A percentile compares a stretch with the other conserved stretches of the same genome.
Evolutionary conservation across 2,797 vertebrate genomes (phyloP).

Genomic region (Myotis vivesi): DNA sequence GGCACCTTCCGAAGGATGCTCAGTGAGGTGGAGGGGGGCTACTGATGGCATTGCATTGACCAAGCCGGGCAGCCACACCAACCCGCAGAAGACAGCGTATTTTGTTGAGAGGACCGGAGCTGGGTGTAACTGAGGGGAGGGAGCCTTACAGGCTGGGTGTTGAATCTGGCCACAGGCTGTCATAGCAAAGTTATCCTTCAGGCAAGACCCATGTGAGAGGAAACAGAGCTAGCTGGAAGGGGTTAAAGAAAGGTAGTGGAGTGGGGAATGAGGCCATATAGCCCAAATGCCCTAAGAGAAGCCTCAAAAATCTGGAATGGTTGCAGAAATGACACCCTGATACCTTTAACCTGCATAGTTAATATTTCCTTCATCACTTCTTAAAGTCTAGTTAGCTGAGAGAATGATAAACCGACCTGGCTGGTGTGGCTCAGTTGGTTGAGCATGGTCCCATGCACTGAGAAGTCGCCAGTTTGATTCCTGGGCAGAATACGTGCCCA

Average conservation of each 20-base stretch:
- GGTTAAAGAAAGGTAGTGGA: neutral
- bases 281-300: neutral
- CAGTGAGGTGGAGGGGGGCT: neutral
- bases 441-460: neutral
- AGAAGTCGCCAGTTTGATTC: neutral
- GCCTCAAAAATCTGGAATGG: neutral
- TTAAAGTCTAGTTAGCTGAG: neutral
- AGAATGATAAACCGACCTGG: neutral
- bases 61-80: neutral
- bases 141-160: neutral
- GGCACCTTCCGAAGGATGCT: conserved; percentile 57
- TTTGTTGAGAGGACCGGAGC: neutral
- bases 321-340: neutral
- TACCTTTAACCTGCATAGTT: neutral
- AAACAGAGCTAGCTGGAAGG: neutral
- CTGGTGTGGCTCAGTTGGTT: neutral
- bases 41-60: neutral
- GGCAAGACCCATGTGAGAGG: neutral
- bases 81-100: neutral
- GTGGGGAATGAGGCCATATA: neutral
- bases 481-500: too few species aligned
- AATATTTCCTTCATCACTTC: neutral
- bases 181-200: neutral
- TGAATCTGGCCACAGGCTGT: neutral
- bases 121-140: too few species aligned